These are phyloP conservation scores for Drosophila sechellia DNA, from an alignment of 1,140 invertebrate species.

Conservation along the genomic window DNA sequence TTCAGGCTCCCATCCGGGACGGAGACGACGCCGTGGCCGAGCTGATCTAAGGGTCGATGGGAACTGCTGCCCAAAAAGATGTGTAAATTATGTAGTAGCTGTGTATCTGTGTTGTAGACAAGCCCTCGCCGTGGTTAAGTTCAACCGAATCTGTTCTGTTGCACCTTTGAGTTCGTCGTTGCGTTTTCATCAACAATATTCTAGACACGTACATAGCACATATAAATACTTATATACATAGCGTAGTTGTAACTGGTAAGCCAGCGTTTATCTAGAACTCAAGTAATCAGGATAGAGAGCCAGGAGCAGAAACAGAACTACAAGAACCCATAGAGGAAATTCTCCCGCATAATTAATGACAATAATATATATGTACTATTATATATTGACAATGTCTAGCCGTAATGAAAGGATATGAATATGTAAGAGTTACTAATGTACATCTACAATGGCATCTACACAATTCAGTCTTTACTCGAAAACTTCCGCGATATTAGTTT, in stretches of 20 bases:
- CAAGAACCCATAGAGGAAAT: slow-evolving; percentile 73
- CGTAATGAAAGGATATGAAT: slow-evolving; percentile 50
- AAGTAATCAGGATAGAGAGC: slow-evolving; percentile 40
- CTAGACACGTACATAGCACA: slow-evolving; percentile 36
- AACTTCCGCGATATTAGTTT: slow-evolving; percentile 72
- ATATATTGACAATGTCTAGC: slow-evolving; percentile 66
- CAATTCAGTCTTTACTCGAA: slow-evolving; percentile 37
- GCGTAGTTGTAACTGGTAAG: slow-evolving; percentile 66
- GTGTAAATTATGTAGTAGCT: slow-evolving; percentile 73
- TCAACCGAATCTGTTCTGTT: slow-evolving; percentile 57
- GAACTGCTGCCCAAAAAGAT: slow-evolving; percentile 20
- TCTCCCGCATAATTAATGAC: slow-evolving; percentile 80
- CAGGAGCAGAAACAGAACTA: slow-evolving; percentile 43
- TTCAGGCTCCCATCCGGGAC: slow-evolving; percentile 89
- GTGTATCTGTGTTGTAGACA: slow-evolving; percentile 44
- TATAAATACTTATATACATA: slow-evolving; percentile 56
- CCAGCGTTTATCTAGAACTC: slow-evolving; percentile 59
- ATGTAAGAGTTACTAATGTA: slow-evolving; percentile 64
- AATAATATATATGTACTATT: slow-evolving; percentile 78
- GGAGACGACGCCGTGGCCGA: slow-evolving; percentile 89
- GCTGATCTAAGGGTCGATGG: slow-evolving; percentile 86
- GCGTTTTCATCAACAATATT: slow-evolving; percentile 28
- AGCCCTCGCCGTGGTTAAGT: slow-evolving; percentile 48
- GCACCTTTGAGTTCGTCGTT: slow-evolving; percentile 58
- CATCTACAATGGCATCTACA: slow-evolving; percentile 31